Evolutionary conservation across 1,140 invertebrate species (phyloP).

Genomic region (Hylaeus volcanicus): DNA sequence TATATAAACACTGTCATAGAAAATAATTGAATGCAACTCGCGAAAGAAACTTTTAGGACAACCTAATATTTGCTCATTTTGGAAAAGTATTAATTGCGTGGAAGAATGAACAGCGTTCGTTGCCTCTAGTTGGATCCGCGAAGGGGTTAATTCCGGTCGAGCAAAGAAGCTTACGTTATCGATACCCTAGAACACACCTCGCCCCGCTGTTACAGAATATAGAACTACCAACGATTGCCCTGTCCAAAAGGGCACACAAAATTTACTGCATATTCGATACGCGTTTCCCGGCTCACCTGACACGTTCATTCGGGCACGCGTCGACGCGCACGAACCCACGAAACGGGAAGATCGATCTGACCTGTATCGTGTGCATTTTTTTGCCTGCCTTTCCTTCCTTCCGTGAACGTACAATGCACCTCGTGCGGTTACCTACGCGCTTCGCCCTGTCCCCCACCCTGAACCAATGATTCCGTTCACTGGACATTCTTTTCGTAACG

Average conservation of each 20-base stretch:
- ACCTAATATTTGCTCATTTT: too few species aligned
- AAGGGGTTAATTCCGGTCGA: neutral
- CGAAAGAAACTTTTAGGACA: too few species aligned
- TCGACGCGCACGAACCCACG: conserved; percentile 42
- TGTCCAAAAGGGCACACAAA: neutral
- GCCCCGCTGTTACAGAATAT: neutral
- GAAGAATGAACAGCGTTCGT: too few species aligned
- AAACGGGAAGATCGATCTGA: conserved; percentile 57
- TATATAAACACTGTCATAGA: too few species aligned
- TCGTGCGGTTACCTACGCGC: conserved; percentile 25
- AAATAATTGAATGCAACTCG: too few species aligned
- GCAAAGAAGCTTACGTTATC: neutral
- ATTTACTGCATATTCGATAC: conserved; percentile 7
- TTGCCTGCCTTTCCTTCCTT: conserved; percentile 32
- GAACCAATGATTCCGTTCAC: neutral
- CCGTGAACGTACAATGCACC: conserved; percentile 21
- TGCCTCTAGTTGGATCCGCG: too few species aligned
- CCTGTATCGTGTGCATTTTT: conserved; percentile 47
- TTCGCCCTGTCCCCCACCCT: neutral
- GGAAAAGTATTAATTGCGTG: too few species aligned
- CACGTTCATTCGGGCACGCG: conserved; percentile 5
- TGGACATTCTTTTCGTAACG: too few species aligned
- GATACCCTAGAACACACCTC: neutral
- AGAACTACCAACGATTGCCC: neutral
- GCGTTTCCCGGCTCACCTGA: conserved; percentile 13